Conservation (phyloP, 2,888 invertebrate species). For the Clunio marinus region DNA sequence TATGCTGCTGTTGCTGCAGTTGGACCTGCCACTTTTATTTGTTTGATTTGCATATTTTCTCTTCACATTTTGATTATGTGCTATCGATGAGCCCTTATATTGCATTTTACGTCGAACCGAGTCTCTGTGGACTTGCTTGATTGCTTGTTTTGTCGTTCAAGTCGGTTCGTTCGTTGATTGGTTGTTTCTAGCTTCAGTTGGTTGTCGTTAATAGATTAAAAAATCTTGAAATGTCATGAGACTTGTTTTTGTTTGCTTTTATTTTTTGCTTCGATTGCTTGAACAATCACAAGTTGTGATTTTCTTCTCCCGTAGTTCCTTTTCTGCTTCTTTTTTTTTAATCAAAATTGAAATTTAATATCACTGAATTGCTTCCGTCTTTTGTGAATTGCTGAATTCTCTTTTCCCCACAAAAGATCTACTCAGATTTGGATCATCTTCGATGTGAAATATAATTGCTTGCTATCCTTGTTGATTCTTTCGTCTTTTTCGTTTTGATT, state of each 20-base stretch:
- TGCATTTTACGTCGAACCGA: slow-evolving; percentile 32
- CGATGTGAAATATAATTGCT: background rate
- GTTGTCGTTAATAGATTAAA: background rate
- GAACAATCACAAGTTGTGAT: too few species aligned
- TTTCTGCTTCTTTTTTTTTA: background rate
- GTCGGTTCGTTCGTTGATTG: background rate
- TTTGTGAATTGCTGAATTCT: background rate
- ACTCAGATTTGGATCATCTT: slow-evolving; percentile 4
- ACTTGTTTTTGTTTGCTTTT: background rate
- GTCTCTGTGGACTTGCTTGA: background rate
- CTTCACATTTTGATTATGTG: slow-evolving; percentile 36
- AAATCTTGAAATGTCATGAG: slow-evolving; percentile 13
- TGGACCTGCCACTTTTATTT: background rate
- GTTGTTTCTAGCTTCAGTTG: background rate
- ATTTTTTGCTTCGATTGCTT: background rate
- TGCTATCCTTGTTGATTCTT: background rate
- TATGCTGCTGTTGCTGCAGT: background rate
- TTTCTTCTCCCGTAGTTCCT: too few species aligned
- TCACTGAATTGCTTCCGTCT: slow-evolving; percentile 3
- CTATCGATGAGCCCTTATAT: slow-evolving; percentile 27
- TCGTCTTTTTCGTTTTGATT: background rate
- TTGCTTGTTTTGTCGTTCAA: too few species aligned
- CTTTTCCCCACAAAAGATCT: too few species aligned
- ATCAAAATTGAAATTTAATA: slow-evolving; percentile 26
- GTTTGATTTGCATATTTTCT: slow-evolving; percentile 23